Conservation (phyloP, 1,140 invertebrate genomes). For the Probaryconus sp. region DNA sequence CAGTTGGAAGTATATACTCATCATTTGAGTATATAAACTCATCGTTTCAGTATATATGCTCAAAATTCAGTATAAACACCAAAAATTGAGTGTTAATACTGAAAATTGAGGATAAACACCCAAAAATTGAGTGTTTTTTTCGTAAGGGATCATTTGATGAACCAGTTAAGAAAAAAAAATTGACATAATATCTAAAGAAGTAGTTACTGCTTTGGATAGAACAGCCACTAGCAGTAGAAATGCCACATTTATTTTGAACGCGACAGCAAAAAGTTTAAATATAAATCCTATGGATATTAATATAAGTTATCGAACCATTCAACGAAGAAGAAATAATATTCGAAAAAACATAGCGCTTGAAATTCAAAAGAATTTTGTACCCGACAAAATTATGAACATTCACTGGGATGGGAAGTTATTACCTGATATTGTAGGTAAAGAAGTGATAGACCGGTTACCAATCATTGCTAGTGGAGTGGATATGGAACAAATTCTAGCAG, state of each 20-base stretch:
- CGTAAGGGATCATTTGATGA: slow-evolving; percentile 8
- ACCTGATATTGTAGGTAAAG: background rate
- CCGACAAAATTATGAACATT: slow-evolving; percentile 10
- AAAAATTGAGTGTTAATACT: no score
- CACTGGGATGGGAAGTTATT: no score
- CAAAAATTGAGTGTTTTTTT: no score
- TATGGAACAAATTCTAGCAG: slow-evolving; percentile 4
- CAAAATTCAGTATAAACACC: no score
- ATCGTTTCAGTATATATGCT: no score
- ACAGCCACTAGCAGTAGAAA: slow-evolving; percentile 7
- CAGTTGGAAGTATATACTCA: no score
- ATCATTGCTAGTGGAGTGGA: slow-evolving; percentile 5
- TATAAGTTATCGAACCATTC: slow-evolving; percentile 9
- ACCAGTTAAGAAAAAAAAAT: slow-evolving; percentile 3
- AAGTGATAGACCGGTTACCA: slow-evolving; percentile 6
- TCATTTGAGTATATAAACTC: no score
- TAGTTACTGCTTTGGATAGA: slow-evolving; percentile 2
- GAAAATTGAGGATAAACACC: no score
- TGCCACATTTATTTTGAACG: slow-evolving; percentile 4
- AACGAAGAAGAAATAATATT: slow-evolving; percentile 3
- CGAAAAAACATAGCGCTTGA: slow-evolving; percentile 1
- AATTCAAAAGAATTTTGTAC: slow-evolving; percentile 11
- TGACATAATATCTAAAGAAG: slow-evolving; percentile 1
- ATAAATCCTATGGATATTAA: background rate
- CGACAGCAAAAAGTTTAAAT: background rate